Conservation (phyloP, 1,140 invertebrate species). For the Rhynchophorus ferrugineus region DNA sequence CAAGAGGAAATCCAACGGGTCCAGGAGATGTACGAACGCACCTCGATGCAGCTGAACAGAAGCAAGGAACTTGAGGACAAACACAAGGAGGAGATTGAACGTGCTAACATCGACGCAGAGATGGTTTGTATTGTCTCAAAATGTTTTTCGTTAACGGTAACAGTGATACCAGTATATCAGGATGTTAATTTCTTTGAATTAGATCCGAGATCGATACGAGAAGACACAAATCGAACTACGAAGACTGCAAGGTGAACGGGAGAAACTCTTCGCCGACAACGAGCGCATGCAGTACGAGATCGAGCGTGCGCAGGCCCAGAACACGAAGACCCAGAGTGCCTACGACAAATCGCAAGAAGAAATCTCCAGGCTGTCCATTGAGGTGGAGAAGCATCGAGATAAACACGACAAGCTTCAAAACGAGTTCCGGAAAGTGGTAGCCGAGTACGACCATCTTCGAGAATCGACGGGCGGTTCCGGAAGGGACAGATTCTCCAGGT, state of each 20-base stretch:
- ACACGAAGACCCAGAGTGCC: slow-evolving; percentile 70
- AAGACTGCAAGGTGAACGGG: slow-evolving; percentile 73
- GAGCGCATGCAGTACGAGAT: slow-evolving; percentile 81
- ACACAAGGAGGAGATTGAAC: slow-evolving; percentile 78
- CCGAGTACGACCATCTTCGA: slow-evolving; percentile 63
- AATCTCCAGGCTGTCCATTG: slow-evolving; percentile 72
- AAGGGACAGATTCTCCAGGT: slow-evolving; percentile 59
- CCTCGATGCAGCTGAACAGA: slow-evolving; percentile 69
- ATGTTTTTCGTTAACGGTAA: no score
- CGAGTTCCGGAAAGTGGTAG: slow-evolving; percentile 73
- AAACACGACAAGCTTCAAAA: slow-evolving; percentile 78
- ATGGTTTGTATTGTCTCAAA: slow-evolving; percentile 60
- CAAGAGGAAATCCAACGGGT: slow-evolving; percentile 76
- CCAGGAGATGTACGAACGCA: slow-evolving; percentile 81
- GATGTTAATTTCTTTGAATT: neutral
- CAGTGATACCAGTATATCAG: neutral
- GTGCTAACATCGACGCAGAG: slow-evolving; percentile 67
- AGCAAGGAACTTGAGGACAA: slow-evolving; percentile 88
- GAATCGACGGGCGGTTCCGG: slow-evolving; percentile 51
- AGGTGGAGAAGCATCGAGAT: slow-evolving; percentile 84
- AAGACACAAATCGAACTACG: slow-evolving; percentile 79
- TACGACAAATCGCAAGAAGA: slow-evolving; percentile 87
- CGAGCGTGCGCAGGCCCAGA: slow-evolving; percentile 73
- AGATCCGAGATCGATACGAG: slow-evolving; percentile 72
- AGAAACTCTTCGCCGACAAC: slow-evolving; percentile 74